Percentiles rank a stretch among this genome's conserved stretches.
phyloP scores from a whole-genome alignment of 2,888 invertebrate species.

The Hesperia comma region DNA sequence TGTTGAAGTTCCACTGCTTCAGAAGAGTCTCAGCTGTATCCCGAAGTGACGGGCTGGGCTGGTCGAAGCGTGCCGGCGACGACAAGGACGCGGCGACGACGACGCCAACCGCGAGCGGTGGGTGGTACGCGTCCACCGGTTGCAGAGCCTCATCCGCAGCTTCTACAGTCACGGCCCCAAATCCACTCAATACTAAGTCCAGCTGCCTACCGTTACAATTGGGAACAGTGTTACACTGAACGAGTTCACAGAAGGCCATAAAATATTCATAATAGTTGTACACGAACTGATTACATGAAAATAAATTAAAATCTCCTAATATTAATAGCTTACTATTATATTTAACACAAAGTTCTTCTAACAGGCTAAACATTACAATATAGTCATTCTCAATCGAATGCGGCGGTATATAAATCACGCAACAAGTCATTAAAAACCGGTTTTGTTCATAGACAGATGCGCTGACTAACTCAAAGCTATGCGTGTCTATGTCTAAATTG shows the following conservation, averaged over 20 bases:
- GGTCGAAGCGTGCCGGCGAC: not conserved
- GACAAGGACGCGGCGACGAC: not conserved
- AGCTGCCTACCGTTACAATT: constrained; percentile 32
- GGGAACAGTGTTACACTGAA: constrained; percentile 7
- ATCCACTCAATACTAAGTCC: constrained; percentile 35
- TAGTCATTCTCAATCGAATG: too few relatives aligned
- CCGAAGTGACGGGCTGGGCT: too few relatives aligned
- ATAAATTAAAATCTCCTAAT: too few relatives aligned
- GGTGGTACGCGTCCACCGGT: constrained; percentile 40
- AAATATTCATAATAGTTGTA: constrained; percentile 8
- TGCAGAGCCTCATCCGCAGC: constrained; percentile 37
- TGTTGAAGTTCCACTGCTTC: not conserved
- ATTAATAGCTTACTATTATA: too few relatives aligned
- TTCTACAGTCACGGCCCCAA: constrained; percentile 15
- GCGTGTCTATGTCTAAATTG: too few relatives aligned
- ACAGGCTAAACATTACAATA: too few relatives aligned
- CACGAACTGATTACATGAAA: not conserved
- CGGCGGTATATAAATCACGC: too few relatives aligned
- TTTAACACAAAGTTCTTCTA: too few relatives aligned
- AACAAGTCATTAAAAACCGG: too few relatives aligned
- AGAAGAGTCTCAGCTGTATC: not conserved
- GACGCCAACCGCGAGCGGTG: constrained; percentile 19
- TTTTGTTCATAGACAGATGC: too few relatives aligned
- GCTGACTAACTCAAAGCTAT: too few relatives aligned
- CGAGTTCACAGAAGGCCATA: constrained; percentile 13